Conservation (phyloP, 2,888 invertebrate genomes). For the Thyatira batis region DNA sequence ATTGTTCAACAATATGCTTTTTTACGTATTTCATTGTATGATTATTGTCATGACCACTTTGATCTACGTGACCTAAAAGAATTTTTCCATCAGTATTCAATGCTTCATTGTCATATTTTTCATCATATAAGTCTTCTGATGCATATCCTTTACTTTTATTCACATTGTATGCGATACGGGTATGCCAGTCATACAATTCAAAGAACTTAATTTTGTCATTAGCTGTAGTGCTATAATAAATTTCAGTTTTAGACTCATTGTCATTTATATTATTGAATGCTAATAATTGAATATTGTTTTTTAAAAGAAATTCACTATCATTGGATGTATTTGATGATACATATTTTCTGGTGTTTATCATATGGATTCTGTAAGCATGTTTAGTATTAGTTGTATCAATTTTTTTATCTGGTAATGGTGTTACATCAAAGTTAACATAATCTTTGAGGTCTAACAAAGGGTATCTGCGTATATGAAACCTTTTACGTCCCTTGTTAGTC, state of each 20-base stretch:
- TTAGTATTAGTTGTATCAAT: not conserved
- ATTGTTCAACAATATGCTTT: constrained; percentile 39
- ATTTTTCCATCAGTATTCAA: constrained; percentile 23
- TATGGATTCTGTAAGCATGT: not conserved
- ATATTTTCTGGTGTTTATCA: not conserved
- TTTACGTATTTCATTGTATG: constrained; percentile 43
- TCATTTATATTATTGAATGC: not conserved
- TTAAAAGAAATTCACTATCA: not conserved
- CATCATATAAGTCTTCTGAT: constrained; percentile 17
- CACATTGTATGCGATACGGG: constrained; percentile 22
- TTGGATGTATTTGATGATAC: not conserved
- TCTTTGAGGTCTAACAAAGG: constrained; percentile 5
- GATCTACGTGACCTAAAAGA: constrained; percentile 40
- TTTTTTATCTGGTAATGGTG: not conserved
- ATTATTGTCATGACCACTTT: constrained; percentile 25
- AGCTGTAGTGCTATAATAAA: constrained; percentile 20
- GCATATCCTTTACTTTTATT: constrained; percentile 12
- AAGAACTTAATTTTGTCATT: constrained; percentile 71
- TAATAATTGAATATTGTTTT: not conserved
- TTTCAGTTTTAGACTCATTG: not conserved
- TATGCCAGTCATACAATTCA: constrained; percentile 64
- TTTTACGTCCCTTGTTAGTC: constrained; percentile 4
- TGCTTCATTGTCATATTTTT: constrained; percentile 19
- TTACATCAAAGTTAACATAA: not conserved
- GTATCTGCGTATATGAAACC: constrained; percentile 1